These are phyloP conservation scores for Chrysomallon squamiferum DNA, from an alignment of 1,140 invertebrate species.

Conservation along the genomic window DNA sequence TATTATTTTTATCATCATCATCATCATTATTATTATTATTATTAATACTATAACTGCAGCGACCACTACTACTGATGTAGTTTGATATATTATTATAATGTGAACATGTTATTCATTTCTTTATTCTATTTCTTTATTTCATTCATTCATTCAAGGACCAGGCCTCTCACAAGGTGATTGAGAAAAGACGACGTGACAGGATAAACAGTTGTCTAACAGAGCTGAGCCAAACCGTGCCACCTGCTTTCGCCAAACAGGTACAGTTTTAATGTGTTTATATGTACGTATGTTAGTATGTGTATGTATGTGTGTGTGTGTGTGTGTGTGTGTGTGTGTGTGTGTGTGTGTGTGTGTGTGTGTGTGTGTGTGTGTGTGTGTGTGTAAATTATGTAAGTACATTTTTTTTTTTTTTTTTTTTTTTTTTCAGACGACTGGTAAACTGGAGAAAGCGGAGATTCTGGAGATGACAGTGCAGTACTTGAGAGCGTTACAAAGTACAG, in stretches of 20 bases:
- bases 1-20: no score
- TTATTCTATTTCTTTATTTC: no score
- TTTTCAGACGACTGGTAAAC: slow-evolving; percentile 79
- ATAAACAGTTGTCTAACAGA: slow-evolving; percentile 90
- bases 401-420: background rate
- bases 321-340: no score
- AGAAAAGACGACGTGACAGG: slow-evolving; percentile 82
- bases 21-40: no score
- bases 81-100: no score
- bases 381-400: background rate
- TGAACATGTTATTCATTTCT: no score
- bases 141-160: no score
- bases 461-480: slow-evolving; percentile 94
- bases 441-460: slow-evolving; percentile 96
- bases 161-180: slow-evolving; percentile 71
- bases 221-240: slow-evolving; percentile 61
- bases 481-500: slow-evolving; percentile 40
- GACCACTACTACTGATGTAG: no score
- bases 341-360: no score
- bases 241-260: slow-evolving; percentile 47
- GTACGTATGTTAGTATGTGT: background rate
- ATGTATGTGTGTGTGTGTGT: background rate
- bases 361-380: no score
- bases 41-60: no score
- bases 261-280: background rate